phyloP scores from a whole-genome alignment of 2,888 invertebrate genomes.

The Biston stratarius region DNA sequence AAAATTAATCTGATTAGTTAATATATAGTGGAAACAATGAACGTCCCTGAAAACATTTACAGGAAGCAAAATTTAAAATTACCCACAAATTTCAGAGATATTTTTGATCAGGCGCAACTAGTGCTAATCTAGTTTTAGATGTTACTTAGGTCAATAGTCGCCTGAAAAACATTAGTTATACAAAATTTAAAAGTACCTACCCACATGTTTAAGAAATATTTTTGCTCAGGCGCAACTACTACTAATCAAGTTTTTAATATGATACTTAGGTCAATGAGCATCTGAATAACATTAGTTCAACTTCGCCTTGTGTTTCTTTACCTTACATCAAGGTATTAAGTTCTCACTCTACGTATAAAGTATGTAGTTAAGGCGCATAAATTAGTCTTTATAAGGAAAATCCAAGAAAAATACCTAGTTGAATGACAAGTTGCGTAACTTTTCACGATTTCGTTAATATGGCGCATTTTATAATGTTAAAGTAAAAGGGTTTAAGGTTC shows the following conservation, averaged over 20 bases:
- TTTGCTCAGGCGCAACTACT: too few species aligned
- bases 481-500: constrained; percentile 31
- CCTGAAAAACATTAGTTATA: not conserved
- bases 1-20: too few species aligned
- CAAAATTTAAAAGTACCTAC: too few species aligned
- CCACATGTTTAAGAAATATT: too few species aligned
- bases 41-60: too few species aligned
- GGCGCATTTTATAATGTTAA: constrained; percentile 19
- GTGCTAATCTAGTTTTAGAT: not conserved
- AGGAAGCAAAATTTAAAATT: too few species aligned
- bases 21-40: too few species aligned
- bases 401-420: constrained; percentile 33
- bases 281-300: not conserved
- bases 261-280: not conserved
- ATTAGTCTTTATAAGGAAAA: constrained; percentile 61
- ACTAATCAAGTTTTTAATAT: not conserved
- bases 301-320: constrained; percentile 14
- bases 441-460: constrained; percentile 10
- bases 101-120: too few species aligned
- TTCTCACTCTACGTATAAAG: constrained; percentile 5
- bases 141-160: not conserved
- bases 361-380: constrained; percentile 44
- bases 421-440: constrained; percentile 32
- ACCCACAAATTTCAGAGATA: too few species aligned
- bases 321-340: constrained; percentile 13